Evolutionary conservation across 2,888 invertebrate genomes (phyloP).

Genomic region (Thyatira batis): DNA sequence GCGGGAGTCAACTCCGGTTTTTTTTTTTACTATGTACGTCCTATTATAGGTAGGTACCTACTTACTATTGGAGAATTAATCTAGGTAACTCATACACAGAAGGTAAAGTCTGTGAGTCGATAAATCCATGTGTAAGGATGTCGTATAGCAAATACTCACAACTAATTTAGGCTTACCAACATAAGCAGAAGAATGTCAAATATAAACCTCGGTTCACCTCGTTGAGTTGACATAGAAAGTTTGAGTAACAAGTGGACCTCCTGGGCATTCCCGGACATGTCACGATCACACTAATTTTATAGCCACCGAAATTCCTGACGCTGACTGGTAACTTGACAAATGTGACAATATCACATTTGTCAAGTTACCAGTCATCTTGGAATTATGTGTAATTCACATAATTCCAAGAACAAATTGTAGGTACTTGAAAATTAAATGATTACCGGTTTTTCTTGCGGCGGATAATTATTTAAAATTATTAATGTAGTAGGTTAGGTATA

Average conservation of each 20-base stretch:
- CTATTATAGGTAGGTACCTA: too few relatives aligned
- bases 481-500: too few relatives aligned
- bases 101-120: too few relatives aligned
- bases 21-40: too few relatives aligned
- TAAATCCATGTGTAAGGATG: background rate
- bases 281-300: conserved; percentile 70
- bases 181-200: conserved; percentile 32
- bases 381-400: too few relatives aligned
- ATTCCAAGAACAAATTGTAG: too few relatives aligned
- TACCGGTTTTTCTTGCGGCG: too few relatives aligned
- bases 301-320: conserved; percentile 61
- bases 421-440: too few relatives aligned
- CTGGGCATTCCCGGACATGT: conserved; percentile 57
- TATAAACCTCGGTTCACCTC: conserved; percentile 28
- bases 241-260: conserved; percentile 40
- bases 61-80: conserved; percentile 1
- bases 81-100: background rate
- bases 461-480: too few relatives aligned
- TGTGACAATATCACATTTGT: conserved; percentile 31
- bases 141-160: background rate
- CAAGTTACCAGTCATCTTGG: background rate
- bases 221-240: conserved; percentile 54
- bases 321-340: conserved; percentile 29
- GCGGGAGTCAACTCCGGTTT: too few relatives aligned
- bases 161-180: background rate